These are phyloP conservation scores for Athalia circularis DNA, from an alignment of 2,888 invertebrate genomes.

Conservation along the genomic window DNA sequence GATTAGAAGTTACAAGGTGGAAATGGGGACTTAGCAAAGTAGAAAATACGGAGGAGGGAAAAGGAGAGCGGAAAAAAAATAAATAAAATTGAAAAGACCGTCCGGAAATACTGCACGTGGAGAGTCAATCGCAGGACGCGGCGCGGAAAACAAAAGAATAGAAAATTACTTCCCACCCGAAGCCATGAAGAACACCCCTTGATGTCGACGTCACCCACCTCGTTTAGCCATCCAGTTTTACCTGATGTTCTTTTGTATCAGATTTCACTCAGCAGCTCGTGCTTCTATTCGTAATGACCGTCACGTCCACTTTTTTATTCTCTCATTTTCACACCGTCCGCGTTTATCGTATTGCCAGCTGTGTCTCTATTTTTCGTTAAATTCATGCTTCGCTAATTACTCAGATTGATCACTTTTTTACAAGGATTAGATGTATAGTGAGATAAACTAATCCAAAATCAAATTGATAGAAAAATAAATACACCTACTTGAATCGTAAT, in stretches of 20 bases:
- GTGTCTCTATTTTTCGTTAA: no score
- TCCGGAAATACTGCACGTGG: neutral
- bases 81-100: neutral
- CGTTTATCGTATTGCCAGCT: neutral
- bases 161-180: constrained; percentile 31
- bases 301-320: constrained; percentile 1
- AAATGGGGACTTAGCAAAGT: neutral
- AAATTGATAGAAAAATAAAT: neutral
- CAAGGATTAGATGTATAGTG: no score
- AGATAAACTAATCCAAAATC: neutral
- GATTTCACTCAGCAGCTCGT: constrained; percentile 27
- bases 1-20: neutral
- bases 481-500: neutral
- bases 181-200: neutral
- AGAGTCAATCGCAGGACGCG: constrained; percentile 28
- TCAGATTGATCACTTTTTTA: no score
- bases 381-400: no score
- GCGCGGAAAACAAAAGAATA: constrained; percentile 32
- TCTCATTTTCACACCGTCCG: constrained; percentile 12
- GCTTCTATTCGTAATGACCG: constrained; percentile 3
- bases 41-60: neutral
- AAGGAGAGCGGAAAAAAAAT: neutral
- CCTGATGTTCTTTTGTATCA: constrained; percentile 41
- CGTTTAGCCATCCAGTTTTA: constrained; percentile 26
- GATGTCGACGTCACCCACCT: constrained; percentile 19